phyloP scores from a whole-genome alignment of 2,888 invertebrate species.

The Fissipunctia ypsillon region DNA sequence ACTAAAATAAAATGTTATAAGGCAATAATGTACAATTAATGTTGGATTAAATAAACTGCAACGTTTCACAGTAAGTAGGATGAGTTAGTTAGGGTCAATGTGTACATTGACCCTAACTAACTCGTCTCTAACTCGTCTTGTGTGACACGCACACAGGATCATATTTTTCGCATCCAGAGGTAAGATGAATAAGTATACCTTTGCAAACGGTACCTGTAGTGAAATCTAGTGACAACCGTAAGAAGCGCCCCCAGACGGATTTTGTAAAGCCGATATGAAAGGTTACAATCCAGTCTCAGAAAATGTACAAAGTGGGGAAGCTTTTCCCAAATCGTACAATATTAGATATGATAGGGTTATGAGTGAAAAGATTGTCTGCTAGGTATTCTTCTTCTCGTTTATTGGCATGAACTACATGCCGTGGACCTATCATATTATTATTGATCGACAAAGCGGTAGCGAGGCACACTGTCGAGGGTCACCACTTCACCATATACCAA shows the following conservation, averaged over 20 bases:
- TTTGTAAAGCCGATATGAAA: constrained; percentile 57
- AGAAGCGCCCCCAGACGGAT: constrained; percentile 31
- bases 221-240: constrained; percentile 32
- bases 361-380: not conserved
- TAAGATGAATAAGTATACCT: constrained; percentile 1
- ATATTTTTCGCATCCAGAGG: not conserved
- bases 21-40: too few relatives aligned
- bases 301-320: constrained; percentile 36
- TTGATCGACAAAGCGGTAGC: too few relatives aligned
- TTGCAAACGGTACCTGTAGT: not conserved
- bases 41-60: too few relatives aligned
- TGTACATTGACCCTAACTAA: too few relatives aligned
- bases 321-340: not conserved
- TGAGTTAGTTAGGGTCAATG: too few relatives aligned
- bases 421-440: too few relatives aligned
- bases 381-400: not conserved
- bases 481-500: too few relatives aligned
- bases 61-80: too few relatives aligned
- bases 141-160: too few relatives aligned
- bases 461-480: too few relatives aligned
- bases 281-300: constrained; percentile 37
- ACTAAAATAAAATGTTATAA: too few relatives aligned
- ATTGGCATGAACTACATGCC: not conserved
- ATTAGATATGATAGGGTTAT: constrained; percentile 4
- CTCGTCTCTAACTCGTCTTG: too few relatives aligned